A percentile compares a stretch with the other conserved stretches of the same genome.
phyloP scores from a whole-genome alignment of 2,113 vertebrate species.

The Macheiramphus alcinus region DNA sequence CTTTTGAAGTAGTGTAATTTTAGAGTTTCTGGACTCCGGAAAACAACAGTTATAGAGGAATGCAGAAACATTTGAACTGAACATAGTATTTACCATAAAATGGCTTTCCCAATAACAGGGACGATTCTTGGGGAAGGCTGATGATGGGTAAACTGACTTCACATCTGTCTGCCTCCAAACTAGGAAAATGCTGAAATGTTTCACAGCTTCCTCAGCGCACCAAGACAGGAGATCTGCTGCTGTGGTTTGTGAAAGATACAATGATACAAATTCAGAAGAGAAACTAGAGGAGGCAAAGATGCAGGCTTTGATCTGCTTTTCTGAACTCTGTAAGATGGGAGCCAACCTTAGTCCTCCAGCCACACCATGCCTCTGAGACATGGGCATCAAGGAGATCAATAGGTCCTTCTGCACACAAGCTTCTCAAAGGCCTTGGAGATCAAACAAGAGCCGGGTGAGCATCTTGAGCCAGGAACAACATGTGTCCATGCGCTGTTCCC shows the following conservation, averaged over 20 bases:
- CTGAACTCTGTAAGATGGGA: background rate
- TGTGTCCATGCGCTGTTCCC: background rate
- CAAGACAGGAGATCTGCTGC: background rate
- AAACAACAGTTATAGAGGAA: background rate
- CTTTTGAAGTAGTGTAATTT: background rate
- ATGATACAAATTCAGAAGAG: background rate
- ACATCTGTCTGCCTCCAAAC: background rate
- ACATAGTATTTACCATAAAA: background rate
- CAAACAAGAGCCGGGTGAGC: fast-evolving
- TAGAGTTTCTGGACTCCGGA: background rate
- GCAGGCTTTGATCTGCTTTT: background rate
- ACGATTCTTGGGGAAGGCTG: background rate
- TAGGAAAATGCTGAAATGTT: background rate
- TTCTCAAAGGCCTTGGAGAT: background rate
- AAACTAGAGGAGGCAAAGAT: background rate
- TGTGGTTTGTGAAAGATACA: background rate
- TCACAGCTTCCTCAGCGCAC: fast-evolving
- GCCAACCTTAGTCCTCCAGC: background rate
- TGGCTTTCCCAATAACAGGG: background rate
- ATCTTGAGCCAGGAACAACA: background rate
- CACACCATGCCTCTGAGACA: background rate
- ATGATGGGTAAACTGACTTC: background rate
- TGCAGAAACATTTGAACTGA: background rate
- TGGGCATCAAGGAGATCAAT: background rate
- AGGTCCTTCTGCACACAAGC: background rate